Percentiles rank a stretch among this genome's conserved stretches.
Conservation (phyloP, 2,113 vertebrate genomes). For the Turnix velox region DNA sequence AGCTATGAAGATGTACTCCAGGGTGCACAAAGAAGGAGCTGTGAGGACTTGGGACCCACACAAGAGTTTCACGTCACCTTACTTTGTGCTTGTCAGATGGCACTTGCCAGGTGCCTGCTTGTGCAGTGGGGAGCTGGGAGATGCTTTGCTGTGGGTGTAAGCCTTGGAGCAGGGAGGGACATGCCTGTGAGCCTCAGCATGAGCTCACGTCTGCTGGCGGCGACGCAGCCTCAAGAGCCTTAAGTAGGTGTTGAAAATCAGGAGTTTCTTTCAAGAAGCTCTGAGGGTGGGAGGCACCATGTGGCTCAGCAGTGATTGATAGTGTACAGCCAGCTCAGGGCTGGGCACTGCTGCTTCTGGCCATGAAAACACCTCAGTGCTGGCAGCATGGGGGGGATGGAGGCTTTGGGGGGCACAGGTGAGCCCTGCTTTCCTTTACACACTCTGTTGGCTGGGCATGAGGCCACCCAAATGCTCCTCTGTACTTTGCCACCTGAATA, state of each 20-base stretch:
- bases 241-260: slow-evolving; percentile 73
- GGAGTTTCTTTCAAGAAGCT: slow-evolving; percentile 54
- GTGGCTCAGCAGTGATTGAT: neutral
- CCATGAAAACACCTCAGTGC: fast-evolving
- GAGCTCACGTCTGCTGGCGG: slow-evolving; percentile 68
- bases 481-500: fast-evolving
- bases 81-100: neutral
- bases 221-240: slow-evolving; percentile 37
- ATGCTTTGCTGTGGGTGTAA: slow-evolving; percentile 13
- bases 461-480: neutral
- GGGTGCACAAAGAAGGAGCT: neutral
- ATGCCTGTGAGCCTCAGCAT: slow-evolving; percentile 26
- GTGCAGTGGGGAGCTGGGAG: neutral
- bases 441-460: fast-evolving
- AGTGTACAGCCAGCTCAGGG: fast-evolving
- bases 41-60: fast-evolving
- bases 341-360: fast-evolving
- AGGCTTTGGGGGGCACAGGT: neutral
- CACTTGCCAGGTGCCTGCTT: fast-evolving
- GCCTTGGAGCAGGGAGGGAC: neutral
- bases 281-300: neutral
- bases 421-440: neutral
- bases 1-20: fast-evolving
- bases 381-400: fast-evolving
- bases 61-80: neutral